Evolutionary conservation across 2,113 vertebrate species (phyloP).

Genomic region (Gymnorhina tibicen): DNA sequence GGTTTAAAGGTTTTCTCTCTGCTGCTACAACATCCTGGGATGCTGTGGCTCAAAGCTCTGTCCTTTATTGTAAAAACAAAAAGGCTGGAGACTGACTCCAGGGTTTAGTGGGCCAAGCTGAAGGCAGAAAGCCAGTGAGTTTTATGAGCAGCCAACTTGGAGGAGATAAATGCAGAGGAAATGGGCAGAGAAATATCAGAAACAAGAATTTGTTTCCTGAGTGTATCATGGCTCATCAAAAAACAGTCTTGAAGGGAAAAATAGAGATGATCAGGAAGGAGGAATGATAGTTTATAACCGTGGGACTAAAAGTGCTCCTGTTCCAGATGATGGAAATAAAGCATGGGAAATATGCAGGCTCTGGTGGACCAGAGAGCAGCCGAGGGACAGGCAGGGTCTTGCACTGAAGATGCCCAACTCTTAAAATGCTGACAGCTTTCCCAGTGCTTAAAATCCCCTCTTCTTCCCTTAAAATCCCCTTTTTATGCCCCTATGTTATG

Average conservation of each 20-base stretch:
- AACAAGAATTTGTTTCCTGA: not conserved
- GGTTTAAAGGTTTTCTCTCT: not conserved
- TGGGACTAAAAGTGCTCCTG: not conserved
- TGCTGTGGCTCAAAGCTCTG: not conserved
- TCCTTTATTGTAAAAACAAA: not conserved
- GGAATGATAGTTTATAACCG: not conserved
- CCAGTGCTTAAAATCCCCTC: not conserved
- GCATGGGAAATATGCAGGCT: not conserved
- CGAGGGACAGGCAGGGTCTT: not conserved
- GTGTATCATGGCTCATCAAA: not conserved
- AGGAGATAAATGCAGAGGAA: slow-evolving; percentile 3
- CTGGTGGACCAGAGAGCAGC: not conserved
- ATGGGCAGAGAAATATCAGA: not conserved
- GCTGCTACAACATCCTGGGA: not conserved
- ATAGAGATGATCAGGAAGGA: not conserved
- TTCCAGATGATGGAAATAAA: not conserved
- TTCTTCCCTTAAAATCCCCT: not conserved
- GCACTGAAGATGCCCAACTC: not conserved
- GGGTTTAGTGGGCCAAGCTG: not conserved
- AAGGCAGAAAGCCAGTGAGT: not conserved
- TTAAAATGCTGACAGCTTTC: not conserved
- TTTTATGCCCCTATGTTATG: not conserved
- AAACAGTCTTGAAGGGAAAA: not conserved
- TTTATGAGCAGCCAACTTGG: not conserved
- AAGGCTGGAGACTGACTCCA: not conserved